Base-by-base conservation (phyloP, 2,888 invertebrate species). In the Coremacera marginata region DNA sequence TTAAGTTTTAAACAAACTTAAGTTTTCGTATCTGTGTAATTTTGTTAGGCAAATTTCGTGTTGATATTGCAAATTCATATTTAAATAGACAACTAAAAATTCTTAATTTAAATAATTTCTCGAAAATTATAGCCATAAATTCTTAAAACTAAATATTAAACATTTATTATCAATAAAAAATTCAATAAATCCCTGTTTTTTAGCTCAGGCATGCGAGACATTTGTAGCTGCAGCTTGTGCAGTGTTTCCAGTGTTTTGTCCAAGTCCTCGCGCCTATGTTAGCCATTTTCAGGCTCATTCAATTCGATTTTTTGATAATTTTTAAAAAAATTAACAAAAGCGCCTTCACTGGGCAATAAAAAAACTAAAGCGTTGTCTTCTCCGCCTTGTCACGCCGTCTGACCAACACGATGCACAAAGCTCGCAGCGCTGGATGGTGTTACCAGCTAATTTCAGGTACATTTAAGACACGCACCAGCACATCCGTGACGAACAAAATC, bases 391-490 rank as follows among this genome's bases (percentile, higher is more conserved):
- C 99, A 92, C 0, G 98, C 99, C 16, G 99, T 96, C 81, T 99
- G 92, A 0, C 99, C 99, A 84, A 96, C 94, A 76, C 99, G 93
- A 90, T 99, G 99, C 0, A 99, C 97, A 89, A 99, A 97, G 76
- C 95, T 93, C 52, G 95, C 93, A 0, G 98, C 96, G 83, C 91
- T 93, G 1, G 94, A 92, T 0, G 99, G 99, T 0, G 98, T 86
- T 99, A 99, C 99, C 99, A 99, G 86, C 98, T 94, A 9, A 99
- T 96, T 88, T 96, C 95, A 0, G 98, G 96, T 84, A 99, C 96
- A 90, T 99, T 99, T 49, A 99, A 93, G 16, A 99, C 99, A 85
- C 99, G 92, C 0, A 98, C 98, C 92, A 99, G 92, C 2, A 99
- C 94, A 90, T 99, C 99, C 0, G 99, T 99, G 86, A 98, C 98